These are phyloP conservation scores for Vesta saturnalis DNA, from an alignment of 2,888 invertebrate genomes.

Conservation along the genomic window DNA sequence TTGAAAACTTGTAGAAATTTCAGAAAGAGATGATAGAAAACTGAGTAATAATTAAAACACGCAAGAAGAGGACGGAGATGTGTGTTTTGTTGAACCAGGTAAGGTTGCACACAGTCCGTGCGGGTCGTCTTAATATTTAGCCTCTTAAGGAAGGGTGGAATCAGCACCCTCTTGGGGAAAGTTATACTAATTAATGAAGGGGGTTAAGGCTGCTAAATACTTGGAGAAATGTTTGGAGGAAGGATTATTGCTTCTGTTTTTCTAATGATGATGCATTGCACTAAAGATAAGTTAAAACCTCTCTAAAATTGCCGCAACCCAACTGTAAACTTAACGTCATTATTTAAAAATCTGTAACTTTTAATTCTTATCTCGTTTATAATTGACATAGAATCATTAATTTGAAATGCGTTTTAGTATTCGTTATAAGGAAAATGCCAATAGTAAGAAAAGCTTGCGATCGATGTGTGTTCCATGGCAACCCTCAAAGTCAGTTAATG, in stretches of 20 bases:
- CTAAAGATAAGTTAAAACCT: slow-evolving; percentile 23
- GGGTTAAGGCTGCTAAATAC: slow-evolving; percentile 62
- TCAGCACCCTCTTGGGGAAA: slow-evolving; percentile 58
- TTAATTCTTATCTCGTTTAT: not conserved
- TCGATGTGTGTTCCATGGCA: slow-evolving; percentile 48
- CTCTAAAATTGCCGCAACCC: slow-evolving; percentile 16
- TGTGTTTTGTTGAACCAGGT: slow-evolving; percentile 45
- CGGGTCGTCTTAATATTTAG: slow-evolving; percentile 45
- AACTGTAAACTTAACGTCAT: slow-evolving; percentile 15
- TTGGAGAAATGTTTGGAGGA: slow-evolving; percentile 57
- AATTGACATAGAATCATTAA: slow-evolving; percentile 4
- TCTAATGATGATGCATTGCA: slow-evolving; percentile 39
- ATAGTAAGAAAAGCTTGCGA: slow-evolving; percentile 33
- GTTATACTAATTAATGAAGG: slow-evolving; percentile 64
- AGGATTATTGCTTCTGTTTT: slow-evolving; percentile 47
- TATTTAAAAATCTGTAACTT: not conserved
- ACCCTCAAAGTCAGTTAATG: slow-evolving; percentile 60
- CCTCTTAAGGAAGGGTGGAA: slow-evolving; percentile 44
- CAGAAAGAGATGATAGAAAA: slow-evolving; percentile 10
- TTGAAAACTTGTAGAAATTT: slow-evolving; percentile 15
- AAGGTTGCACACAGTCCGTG: slow-evolving; percentile 46
- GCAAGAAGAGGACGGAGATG: slow-evolving; percentile 29
- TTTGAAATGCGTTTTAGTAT: slow-evolving; percentile 2
- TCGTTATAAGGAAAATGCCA: slow-evolving; percentile 33
- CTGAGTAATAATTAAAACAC: slow-evolving; percentile 28